Evolutionary conservation across 1,140 invertebrate species (phyloP).

Genomic region (Drosophila pseudoobscura): DNA sequence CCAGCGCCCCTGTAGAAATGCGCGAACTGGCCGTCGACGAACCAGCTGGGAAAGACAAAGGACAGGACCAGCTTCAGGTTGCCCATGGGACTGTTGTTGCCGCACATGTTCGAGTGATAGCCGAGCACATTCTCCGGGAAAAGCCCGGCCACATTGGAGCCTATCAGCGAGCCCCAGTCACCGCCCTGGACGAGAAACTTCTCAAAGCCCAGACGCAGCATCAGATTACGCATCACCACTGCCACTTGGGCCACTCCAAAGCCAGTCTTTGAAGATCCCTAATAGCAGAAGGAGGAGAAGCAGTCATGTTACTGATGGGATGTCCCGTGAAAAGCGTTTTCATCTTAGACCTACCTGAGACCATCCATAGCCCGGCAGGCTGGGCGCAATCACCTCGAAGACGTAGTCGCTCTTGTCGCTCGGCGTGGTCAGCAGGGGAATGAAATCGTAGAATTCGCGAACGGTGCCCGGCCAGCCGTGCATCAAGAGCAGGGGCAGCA

Average conservation of each 20-base stretch:
- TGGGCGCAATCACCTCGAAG: conserved; percentile 91
- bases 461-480: conserved; percentile 97
- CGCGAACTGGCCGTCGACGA: conserved; percentile 85
- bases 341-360: conserved; percentile 86
- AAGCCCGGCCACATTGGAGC: conserved; percentile 85
- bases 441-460: conserved; percentile 92
- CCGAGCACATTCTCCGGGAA: conserved; percentile 88
- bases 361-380: conserved; percentile 93
- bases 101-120: conserved; percentile 88
- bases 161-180: conserved; percentile 90
- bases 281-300: background rate
- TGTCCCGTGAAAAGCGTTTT: background rate
- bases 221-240: conserved; percentile 91
- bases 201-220: conserved; percentile 90
- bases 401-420: conserved; percentile 86
- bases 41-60: conserved; percentile 84
- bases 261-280: conserved; percentile 86
- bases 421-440: conserved; percentile 87
- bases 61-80: conserved; percentile 44
- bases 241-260: conserved; percentile 87
- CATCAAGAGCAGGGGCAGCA: conserved; percentile 89
- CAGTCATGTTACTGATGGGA: background rate
- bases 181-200: conserved; percentile 93
- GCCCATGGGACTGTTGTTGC: conserved; percentile 43
- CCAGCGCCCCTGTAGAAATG: conserved; percentile 87